Percentiles rank a stretch among this genome's conserved stretches.
phyloP scores from a whole-genome alignment of 1,140 invertebrate genomes.

The Drosophila virilis region DNA sequence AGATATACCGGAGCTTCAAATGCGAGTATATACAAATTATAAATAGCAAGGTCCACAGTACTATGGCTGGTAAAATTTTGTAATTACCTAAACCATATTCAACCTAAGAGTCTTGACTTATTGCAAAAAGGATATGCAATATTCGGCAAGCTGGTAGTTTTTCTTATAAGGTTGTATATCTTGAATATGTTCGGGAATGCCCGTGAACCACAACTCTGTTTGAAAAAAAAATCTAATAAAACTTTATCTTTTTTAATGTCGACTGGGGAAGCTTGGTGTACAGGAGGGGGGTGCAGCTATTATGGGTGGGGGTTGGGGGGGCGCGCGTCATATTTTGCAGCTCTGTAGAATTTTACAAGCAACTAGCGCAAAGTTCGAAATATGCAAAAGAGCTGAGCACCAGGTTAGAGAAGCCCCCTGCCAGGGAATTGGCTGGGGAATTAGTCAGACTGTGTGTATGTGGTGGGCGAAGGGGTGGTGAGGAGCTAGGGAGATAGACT shows the following conservation, averaged over 20 bases:
- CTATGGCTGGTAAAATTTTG: too few relatives aligned
- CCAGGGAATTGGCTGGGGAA: conserved; percentile 23
- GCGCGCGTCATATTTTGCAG: conserved; percentile 55
- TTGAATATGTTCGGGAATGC: not conserved
- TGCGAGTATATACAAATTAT: not conserved
- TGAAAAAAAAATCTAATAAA: conserved; percentile 63
- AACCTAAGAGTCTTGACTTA: too few relatives aligned
- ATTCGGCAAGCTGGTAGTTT: not conserved
- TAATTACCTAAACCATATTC: too few relatives aligned
- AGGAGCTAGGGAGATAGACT: not conserved
- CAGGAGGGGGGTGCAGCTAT: not conserved
- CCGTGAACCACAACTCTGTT: not conserved
- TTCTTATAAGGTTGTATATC: not conserved
- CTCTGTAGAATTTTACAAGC: conserved; percentile 30
- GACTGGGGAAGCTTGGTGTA: conserved; percentile 41
- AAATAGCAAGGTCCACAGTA: not conserved
- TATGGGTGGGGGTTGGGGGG: not conserved
- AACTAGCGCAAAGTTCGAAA: conserved; percentile 60
- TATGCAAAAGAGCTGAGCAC: conserved; percentile 57
- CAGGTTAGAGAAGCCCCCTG: conserved; percentile 5
- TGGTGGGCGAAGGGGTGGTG: not conserved
- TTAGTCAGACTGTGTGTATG: not conserved
- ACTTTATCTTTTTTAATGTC: conserved; percentile 73
- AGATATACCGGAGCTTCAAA: too few relatives aligned
- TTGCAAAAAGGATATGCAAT: not conserved